phyloP scores from a whole-genome alignment of 2,888 invertebrate genomes.

The Epinotia demarniana region DNA sequence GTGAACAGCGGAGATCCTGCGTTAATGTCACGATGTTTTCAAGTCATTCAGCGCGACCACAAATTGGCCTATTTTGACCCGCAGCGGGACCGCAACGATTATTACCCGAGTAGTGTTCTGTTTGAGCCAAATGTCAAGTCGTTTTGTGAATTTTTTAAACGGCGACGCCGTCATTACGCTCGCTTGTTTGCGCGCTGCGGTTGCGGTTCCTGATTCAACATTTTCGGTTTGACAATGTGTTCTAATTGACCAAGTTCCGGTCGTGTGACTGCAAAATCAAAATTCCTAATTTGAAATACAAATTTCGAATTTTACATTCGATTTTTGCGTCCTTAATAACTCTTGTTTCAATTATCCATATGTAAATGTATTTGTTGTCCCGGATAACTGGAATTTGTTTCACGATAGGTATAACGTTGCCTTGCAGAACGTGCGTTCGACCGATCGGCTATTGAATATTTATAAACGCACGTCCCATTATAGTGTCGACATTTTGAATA shows the following conservation, averaged over 20 bases:
- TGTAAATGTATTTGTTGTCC: conserved; percentile 31
- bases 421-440: conserved; percentile 51
- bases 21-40: conserved; percentile 68
- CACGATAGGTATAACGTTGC: conserved; percentile 34
- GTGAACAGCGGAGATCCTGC: conserved; percentile 66
- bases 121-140: conserved; percentile 68
- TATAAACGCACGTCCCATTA: conserved; percentile 74
- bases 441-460: conserved; percentile 73
- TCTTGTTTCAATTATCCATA: conserved; percentile 26
- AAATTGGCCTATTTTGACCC: conserved; percentile 66
- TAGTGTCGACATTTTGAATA: conserved; percentile 79
- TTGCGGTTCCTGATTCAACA: conserved; percentile 53
- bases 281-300: conserved; percentile 37
- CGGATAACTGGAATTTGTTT: conserved; percentile 37
- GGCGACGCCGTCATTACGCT: conserved; percentile 55
- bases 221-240: conserved; percentile 70
- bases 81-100: conserved; percentile 58
- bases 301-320: conserved; percentile 31
- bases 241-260: conserved; percentile 56
- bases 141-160: conserved; percentile 55
- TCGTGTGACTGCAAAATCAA: conserved; percentile 35
- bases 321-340: conserved; percentile 14
- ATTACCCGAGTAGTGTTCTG: conserved; percentile 54
- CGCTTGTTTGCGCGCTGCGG: conserved; percentile 51
- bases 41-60: conserved; percentile 61